These are phyloP conservation scores for Platorchestia sp. DNA, from an alignment of 1,140 invertebrate species.

Conservation along the genomic window DNA sequence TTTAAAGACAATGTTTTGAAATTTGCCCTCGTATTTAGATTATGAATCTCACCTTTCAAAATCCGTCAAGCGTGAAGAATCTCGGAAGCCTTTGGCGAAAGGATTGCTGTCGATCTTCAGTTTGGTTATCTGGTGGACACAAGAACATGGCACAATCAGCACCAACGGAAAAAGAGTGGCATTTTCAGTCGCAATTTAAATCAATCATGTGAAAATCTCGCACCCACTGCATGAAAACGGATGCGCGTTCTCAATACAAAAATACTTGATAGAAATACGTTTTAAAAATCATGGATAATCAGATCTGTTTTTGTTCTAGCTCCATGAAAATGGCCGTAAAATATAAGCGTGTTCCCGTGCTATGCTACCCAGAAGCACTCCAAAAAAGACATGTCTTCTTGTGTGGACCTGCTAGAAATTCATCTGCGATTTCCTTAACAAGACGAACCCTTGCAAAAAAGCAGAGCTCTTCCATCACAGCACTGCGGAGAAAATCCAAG, in stretches of 20 bases:
- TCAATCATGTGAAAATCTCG: too few species aligned
- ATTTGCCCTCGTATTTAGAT: not conserved
- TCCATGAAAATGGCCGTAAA: not conserved
- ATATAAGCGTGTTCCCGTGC: not conserved
- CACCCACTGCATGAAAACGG: too few species aligned
- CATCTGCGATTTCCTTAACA: slow-evolving; percentile 43
- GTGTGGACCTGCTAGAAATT: not conserved
- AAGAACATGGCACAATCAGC: not conserved
- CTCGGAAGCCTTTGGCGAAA: slow-evolving; percentile 76
- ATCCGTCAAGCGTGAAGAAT: slow-evolving; percentile 76
- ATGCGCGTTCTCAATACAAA: not conserved
- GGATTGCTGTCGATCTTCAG: slow-evolving; percentile 77
- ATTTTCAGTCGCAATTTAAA: too few species aligned
- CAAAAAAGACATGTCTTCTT: not conserved
- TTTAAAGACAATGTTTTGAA: not conserved
- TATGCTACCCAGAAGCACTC: not conserved
- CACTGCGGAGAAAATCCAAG: slow-evolving; percentile 30
- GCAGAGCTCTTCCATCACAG: slow-evolving; percentile 24
- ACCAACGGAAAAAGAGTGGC: too few species aligned
- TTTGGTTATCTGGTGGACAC: slow-evolving; percentile 74
- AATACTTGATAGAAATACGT: not conserved
- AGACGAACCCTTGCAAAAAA: slow-evolving; percentile 27
- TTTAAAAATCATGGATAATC: not conserved
- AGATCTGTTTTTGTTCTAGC: not conserved
- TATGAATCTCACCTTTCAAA: slow-evolving; percentile 74